Evolutionary conservation across 1,140 invertebrate species (phyloP).

Genomic region (Euura saliciscinereae): DNA sequence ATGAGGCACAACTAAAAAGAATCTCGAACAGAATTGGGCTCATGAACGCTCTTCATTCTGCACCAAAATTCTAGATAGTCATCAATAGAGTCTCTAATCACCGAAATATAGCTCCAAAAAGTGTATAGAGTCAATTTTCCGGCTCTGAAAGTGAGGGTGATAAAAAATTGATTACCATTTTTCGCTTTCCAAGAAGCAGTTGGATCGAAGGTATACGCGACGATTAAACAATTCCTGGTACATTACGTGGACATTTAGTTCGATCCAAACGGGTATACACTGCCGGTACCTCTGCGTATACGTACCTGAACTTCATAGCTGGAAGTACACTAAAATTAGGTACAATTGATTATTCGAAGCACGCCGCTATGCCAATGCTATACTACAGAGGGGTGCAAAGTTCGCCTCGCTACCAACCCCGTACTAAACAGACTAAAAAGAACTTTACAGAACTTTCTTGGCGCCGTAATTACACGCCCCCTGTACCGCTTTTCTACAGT

Average conservation of each 20-base stretch:
- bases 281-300: background rate
- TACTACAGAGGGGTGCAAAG: background rate
- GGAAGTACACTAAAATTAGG: no score
- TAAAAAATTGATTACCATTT: no score
- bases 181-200: no score
- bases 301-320: background rate
- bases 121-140: no score
- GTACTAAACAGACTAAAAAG: background rate
- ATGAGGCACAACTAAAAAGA: no score
- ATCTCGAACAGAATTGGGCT: no score
- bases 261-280: background rate
- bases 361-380: background rate
- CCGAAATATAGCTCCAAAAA: no score
- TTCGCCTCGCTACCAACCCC: no score
- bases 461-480: background rate
- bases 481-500: background rate
- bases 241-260: background rate
- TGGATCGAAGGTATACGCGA: background rate
- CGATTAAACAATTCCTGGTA: background rate
- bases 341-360: slow-evolving; percentile 7
- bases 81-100: no score
- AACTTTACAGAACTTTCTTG: background rate
- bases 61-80: no score
- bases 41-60: no score
- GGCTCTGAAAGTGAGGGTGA: no score